Percentiles rank a stretch among this genome's conserved stretches.
These are phyloP conservation scores for Pristionchus japonicus DNA, from an alignment of 2,888 invertebrate genomes.

Conservation along the genomic window DNA sequence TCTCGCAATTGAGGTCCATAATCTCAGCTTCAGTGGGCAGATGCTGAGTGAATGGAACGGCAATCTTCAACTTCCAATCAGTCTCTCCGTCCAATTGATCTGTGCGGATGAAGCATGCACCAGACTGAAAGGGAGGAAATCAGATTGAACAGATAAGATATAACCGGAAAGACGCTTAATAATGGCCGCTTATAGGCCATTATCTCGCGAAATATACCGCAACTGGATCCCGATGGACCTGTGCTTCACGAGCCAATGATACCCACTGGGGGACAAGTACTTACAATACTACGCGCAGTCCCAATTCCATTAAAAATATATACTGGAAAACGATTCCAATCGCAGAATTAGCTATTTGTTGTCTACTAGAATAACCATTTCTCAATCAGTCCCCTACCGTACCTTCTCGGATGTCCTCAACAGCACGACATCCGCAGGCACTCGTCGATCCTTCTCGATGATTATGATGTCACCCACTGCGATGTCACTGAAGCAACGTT, in stretches of 20 bases:
- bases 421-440: too few species aligned
- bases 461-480: constrained; percentile 85
- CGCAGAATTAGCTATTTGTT: background rate
- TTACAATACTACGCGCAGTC: background rate
- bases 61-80: too few species aligned
- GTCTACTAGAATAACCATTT: background rate
- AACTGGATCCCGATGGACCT: background rate
- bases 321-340: background rate
- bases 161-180: too few species aligned
- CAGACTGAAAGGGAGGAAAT: constrained; percentile 79
- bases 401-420: too few species aligned
- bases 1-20: too few species aligned
- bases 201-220: background rate
- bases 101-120: constrained; percentile 99
- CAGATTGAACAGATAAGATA: too few species aligned
- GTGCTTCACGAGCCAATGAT: background rate
- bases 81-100: too few species aligned
- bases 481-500: constrained; percentile 78
- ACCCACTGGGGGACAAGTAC: background rate
- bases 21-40: constrained; percentile 84
- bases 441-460: too few species aligned
- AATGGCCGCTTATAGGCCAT: too few species aligned
- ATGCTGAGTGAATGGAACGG: too few species aligned
- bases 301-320: background rate
- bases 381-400: background rate